These are phyloP conservation scores for Medauroidea extradentata DNA, from an alignment of 1,140 invertebrate species.

Conservation along the genomic window DNA sequence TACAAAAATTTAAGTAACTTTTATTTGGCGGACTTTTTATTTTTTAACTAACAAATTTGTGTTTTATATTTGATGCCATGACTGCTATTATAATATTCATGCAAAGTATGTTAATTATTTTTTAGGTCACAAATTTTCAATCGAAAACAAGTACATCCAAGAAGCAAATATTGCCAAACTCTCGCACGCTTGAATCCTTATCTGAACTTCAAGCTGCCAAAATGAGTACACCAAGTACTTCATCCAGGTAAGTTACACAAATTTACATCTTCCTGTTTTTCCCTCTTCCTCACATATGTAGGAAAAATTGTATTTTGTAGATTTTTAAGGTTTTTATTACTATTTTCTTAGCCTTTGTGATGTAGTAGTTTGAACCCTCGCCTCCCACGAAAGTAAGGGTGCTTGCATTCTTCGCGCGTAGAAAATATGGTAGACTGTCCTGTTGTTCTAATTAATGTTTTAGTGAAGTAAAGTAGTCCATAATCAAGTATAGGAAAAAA, in stretches of 20 bases:
- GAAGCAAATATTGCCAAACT: constrained; percentile 53
- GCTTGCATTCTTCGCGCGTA: too few species aligned
- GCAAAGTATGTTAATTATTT: not conserved
- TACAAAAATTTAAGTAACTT: too few species aligned
- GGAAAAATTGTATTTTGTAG: not conserved
- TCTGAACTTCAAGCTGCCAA: constrained; percentile 60
- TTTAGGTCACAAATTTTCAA: constrained; percentile 3
- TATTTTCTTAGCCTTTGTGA: too few species aligned
- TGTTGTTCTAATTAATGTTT: too few species aligned
- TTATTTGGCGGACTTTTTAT: too few species aligned
- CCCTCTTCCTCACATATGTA: not conserved
- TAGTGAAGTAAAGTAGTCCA: too few species aligned
- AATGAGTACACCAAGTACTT: constrained; percentile 70
- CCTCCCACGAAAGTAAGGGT: too few species aligned
- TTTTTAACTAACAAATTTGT: too few species aligned
- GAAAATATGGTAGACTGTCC: too few species aligned
- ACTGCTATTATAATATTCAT: not conserved
- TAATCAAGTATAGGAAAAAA: too few species aligned
- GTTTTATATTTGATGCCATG: too few species aligned
- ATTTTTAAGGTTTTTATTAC: not conserved
- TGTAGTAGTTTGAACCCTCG: too few species aligned
- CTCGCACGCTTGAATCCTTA: constrained; percentile 70
- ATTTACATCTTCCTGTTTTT: not conserved
- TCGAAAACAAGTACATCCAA: constrained; percentile 10
- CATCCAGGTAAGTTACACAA: constrained; percentile 48